Percentiles rank a stretch among this genome's conserved stretches.
phyloP scores from a whole-genome alignment of 1,140 invertebrate species.

The Drosophila aff. region DNA sequence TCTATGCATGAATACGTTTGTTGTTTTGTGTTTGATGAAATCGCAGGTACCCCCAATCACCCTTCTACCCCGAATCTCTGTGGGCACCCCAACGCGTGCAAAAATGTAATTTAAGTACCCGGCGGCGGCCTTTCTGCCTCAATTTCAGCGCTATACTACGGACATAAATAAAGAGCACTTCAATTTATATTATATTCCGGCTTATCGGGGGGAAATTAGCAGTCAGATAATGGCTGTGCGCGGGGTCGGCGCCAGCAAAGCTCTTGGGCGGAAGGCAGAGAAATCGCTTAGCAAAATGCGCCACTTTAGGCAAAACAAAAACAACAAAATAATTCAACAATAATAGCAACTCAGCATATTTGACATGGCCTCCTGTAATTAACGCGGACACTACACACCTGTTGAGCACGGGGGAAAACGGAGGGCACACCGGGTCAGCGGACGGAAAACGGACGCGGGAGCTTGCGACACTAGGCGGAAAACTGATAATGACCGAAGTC shows the following conservation, averaged over 20 bases:
- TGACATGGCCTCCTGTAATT: constrained; percentile 53
- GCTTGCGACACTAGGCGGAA: constrained; percentile 36
- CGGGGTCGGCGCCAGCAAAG: constrained; percentile 30
- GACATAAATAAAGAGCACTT: constrained; percentile 52
- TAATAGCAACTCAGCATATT: constrained; percentile 30
- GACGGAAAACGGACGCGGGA: constrained; percentile 28
- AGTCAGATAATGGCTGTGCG: constrained; percentile 21
- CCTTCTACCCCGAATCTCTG: neutral
- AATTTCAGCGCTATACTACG: constrained; percentile 29
- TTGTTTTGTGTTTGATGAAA: constrained; percentile 33
- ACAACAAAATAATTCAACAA: constrained; percentile 24
- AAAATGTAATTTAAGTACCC: constrained; percentile 47
- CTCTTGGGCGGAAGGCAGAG: constrained; percentile 43
- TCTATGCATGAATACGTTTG: constrained; percentile 3
- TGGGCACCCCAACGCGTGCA: constrained; percentile 26
- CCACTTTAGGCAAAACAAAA: constrained; percentile 55
- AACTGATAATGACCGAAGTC: constrained; percentile 31
- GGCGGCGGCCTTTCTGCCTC: constrained; percentile 26
- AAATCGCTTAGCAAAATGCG: constrained; percentile 63
- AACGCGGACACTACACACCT: constrained; percentile 36
- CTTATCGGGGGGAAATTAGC: constrained; percentile 52
- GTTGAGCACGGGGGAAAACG: constrained; percentile 16
- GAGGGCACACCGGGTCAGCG: constrained; percentile 18
- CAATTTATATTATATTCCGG: constrained; percentile 48
- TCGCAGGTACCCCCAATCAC: constrained; percentile 9